These are phyloP conservation scores for Sitodiplosis mosellana DNA, from an alignment of 1,140 invertebrate genomes.

Conservation along the genomic window DNA sequence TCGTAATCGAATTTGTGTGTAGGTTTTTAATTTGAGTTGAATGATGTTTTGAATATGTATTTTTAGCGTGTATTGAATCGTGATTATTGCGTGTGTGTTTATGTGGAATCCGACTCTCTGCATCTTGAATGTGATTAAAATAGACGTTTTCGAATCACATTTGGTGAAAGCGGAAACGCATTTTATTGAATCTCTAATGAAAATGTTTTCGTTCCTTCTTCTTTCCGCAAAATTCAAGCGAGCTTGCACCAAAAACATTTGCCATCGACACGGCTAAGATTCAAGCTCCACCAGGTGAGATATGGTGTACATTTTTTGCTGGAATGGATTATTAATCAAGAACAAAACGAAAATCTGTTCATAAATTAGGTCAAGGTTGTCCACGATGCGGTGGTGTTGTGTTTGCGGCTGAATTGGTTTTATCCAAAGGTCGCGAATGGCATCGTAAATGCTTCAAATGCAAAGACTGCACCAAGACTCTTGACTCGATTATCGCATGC, in stretches of 20 bases:
- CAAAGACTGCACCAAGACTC: conserved; percentile 73
- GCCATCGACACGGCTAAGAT: conserved; percentile 63
- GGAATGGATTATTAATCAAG: not conserved
- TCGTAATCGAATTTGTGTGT: no score
- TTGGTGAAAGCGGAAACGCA: no score
- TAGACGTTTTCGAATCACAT: no score
- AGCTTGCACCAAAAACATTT: conserved; percentile 42
- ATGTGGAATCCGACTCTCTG: no score
- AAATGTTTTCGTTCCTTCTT: not conserved
- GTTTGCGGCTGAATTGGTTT: conserved; percentile 75
- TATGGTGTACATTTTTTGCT: conserved; percentile 24
- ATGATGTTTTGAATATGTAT: no score
- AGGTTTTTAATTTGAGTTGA: no score
- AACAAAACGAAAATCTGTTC: not conserved
- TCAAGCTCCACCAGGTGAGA: conserved; percentile 60
- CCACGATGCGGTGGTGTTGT: conserved; percentile 78
- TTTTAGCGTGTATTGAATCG: no score
- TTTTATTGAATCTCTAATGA: not conserved
- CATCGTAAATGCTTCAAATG: conserved; percentile 98
- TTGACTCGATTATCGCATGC: conserved; percentile 85
- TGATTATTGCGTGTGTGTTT: no score
- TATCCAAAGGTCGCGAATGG: conserved; percentile 81
- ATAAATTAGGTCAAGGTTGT: conserved; percentile 50
- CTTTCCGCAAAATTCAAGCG: conserved; percentile 3
- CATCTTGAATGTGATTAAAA: no score